Evolutionary conservation across 2,888 invertebrate genomes (phyloP).

Genomic region (Aphrophora alni): DNA sequence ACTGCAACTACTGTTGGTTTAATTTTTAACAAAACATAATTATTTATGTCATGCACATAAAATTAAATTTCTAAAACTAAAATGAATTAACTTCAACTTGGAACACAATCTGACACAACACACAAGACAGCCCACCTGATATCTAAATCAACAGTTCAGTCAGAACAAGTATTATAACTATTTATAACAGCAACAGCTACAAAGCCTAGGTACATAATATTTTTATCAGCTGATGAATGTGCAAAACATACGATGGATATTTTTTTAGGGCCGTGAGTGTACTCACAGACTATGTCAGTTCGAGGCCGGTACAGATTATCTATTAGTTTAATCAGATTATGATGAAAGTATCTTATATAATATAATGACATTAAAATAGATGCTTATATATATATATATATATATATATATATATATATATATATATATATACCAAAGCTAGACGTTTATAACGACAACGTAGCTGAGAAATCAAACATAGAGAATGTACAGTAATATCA

Average conservation of each 20-base stretch:
- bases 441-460: too few relatives aligned
- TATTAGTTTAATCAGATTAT: too few relatives aligned
- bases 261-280: neutral
- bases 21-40: neutral
- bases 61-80: neutral
- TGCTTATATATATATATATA: too few relatives aligned
- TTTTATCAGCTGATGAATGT: neutral
- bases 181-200: neutral
- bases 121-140: neutral
- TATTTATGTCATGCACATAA: neutral
- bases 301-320: too few relatives aligned
- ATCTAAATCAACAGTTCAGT: neutral
- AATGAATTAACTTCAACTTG: neutral
- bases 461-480: too few relatives aligned
- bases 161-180: neutral
- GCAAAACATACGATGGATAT: neutral
- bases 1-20: neutral
- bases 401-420: too few relatives aligned
- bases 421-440: too few relatives aligned
- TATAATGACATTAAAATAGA: too few relatives aligned
- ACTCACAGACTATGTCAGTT: too few relatives aligned
- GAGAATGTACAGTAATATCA: too few relatives aligned
- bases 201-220: neutral
- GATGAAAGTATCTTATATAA: too few relatives aligned
- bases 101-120: neutral